Base-by-base conservation (phyloP, 2,797 vertebrate genomes). In the Melopsittacus undulatus region DNA sequence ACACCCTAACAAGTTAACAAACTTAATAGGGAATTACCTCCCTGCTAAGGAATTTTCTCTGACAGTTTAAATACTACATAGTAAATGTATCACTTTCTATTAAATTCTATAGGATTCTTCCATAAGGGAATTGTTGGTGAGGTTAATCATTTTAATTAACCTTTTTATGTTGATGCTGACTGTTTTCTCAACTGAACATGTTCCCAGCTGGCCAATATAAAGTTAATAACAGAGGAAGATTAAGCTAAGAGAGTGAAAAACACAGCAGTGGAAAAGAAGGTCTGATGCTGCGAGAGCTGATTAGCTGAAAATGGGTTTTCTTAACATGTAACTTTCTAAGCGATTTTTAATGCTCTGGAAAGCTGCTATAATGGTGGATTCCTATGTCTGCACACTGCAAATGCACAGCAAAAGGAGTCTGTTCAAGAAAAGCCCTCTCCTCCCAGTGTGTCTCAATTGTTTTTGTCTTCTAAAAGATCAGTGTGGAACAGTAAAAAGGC, bases 71-170 rank as follows among this genome's bases (percentile, higher is more conserved):
- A 96, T 96, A 95, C 89, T 85, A 90, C 74, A 87, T 78, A 89
- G 96, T 95, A 96, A 97, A 96, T 94, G 89, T 85, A 95, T 92
- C 68, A 78, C 84, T 92, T 94, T 92, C 90, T 95, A 93, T 95
- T 95, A 91, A 49, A 90, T 95, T 93, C 94, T 83, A 93, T 94
- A 97, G 90, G 75, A 89, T 76, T 84, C 84, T 81, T 95, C 93
- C 95, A 84, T 88, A 87, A 84, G 94, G 96, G 90, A 94, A 95
- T 95, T 92, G 84, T 78, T 95, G 87, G 84, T 64, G 76, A 94
- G 95, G 96, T 97, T 94, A 97, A 94, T 96, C 49, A 95, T 91
- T 97, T 97, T 97, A 97, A 97, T 97, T 97, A 97, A 96, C 95
- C 95, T 97, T 96, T 96, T 89, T 95, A 95, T 94, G 95, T 92